Percentiles rank a stretch among this genome's conserved stretches.
phyloP scores from a whole-genome alignment of 2,113 vertebrate genomes.

The Stegastes partitus region DNA sequence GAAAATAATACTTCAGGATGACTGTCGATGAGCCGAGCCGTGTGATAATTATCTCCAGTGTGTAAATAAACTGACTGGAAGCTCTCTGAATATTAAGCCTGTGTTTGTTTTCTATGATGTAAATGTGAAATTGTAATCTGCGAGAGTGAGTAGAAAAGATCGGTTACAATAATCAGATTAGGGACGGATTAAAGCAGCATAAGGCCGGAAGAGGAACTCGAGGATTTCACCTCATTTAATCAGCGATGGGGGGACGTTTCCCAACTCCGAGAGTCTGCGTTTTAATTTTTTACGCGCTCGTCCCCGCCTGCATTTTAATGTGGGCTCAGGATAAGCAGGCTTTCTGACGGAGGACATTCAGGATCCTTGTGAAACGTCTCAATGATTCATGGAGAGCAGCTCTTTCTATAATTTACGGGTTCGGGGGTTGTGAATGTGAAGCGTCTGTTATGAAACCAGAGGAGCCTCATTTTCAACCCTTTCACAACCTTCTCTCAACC shows the following conservation, averaged over 20 bases:
- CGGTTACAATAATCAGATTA: slow-evolving; percentile 47
- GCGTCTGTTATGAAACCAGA: slow-evolving; percentile 19
- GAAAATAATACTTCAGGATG: neutral
- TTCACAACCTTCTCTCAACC: neutral
- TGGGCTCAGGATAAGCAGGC: neutral
- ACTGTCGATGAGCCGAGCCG: neutral
- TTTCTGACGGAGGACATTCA: slow-evolving; percentile 27
- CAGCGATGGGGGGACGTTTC: neutral
- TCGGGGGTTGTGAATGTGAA: slow-evolving; percentile 21
- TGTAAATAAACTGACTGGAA: neutral
- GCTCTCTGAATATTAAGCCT: neutral
- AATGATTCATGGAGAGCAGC: slow-evolving; percentile 54
- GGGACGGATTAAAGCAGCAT: slow-evolving; percentile 25
- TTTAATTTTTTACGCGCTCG: slow-evolving; percentile 17
- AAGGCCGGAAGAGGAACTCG: slow-evolving; percentile 7
- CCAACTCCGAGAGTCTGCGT: neutral
- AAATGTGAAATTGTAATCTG: slow-evolving; percentile 25
- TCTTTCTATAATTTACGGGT: slow-evolving; percentile 58
- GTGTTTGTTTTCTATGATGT: slow-evolving; percentile 17
- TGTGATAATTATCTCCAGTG: neutral
- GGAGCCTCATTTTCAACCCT: slow-evolving; percentile 23
- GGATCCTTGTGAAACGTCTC: slow-evolving; percentile 46
- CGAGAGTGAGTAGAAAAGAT: slow-evolving; percentile 22
- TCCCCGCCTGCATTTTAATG: slow-evolving; percentile 14
- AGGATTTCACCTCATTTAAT: neutral